phyloP scores from a whole-genome alignment of 2,113 vertebrate genomes.

The Rhabdornis inornatus region DNA sequence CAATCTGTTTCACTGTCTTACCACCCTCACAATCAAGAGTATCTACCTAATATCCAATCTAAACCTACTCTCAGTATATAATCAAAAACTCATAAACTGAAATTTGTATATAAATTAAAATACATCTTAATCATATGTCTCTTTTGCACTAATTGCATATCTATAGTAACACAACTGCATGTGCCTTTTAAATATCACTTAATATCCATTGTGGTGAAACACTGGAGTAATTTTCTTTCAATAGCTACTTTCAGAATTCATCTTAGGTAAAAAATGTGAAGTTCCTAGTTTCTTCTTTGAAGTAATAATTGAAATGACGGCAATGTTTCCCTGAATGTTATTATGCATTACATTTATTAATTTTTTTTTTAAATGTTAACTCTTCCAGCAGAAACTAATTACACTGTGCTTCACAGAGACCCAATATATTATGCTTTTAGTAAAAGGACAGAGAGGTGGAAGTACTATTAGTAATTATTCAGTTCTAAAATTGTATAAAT shows the following conservation, averaged over 20 bases:
- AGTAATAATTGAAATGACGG: not conserved
- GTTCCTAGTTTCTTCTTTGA: not conserved
- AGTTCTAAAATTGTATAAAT: not conserved
- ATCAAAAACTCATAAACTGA: not conserved
- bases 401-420: not conserved
- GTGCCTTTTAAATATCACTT: not conserved
- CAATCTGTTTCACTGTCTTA: not conserved
- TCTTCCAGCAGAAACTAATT: not conserved
- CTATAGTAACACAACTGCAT: not conserved
- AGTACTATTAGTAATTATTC: not conserved
- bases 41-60: not conserved
- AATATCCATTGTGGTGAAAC: not conserved
- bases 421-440: not conserved
- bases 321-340: not conserved
- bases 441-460: not conserved
- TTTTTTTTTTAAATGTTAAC: too few species aligned
- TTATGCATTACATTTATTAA: not conserved
- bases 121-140: not conserved
- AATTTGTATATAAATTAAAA: not conserved
- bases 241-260: not conserved
- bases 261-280: not conserved
- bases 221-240: not conserved
- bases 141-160: not conserved
- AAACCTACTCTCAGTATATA: not conserved
- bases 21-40: not conserved